phyloP scores from a whole-genome alignment of 2,797 vertebrate genomes.

The Danio aesculapii region DNA sequence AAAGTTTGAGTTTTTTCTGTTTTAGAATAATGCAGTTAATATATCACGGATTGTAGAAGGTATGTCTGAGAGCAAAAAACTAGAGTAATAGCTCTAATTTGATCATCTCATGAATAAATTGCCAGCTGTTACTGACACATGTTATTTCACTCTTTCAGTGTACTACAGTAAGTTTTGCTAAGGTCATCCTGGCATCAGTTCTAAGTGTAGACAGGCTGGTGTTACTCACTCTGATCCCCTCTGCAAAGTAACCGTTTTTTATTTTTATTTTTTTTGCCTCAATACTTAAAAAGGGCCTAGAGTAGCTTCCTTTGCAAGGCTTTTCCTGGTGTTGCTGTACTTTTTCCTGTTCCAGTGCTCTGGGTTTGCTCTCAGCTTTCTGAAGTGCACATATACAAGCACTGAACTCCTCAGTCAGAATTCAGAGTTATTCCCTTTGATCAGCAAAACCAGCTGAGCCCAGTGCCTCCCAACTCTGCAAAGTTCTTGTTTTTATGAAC shows the following conservation, averaged over 20 bases:
- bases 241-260: neutral
- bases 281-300: neutral
- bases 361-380: conserved; percentile 20
- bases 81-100: too few relatives aligned
- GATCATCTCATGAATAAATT: too few relatives aligned
- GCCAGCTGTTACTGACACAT: neutral
- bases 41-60: too few relatives aligned
- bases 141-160: neutral
- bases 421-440: conserved; percentile 69
- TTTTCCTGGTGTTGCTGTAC: neutral
- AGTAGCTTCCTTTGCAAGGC: conserved; percentile 4
- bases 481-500: conserved; percentile 66
- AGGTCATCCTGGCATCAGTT: neutral
- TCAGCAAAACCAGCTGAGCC: conserved; percentile 65
- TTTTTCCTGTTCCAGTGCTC: conserved; percentile 3
- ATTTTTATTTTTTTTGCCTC: neutral
- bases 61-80: too few relatives aligned
- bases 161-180: neutral
- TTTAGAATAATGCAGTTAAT: too few relatives aligned
- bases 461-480: conserved; percentile 58
- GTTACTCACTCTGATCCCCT: neutral
- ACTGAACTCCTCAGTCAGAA: conserved; percentile 39
- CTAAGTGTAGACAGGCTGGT: neutral
- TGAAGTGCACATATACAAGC: conserved; percentile 34
- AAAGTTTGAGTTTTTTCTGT: too few relatives aligned